phyloP scores from a whole-genome alignment of 2,888 invertebrate species.

The Chorisops tibialis region DNA sequence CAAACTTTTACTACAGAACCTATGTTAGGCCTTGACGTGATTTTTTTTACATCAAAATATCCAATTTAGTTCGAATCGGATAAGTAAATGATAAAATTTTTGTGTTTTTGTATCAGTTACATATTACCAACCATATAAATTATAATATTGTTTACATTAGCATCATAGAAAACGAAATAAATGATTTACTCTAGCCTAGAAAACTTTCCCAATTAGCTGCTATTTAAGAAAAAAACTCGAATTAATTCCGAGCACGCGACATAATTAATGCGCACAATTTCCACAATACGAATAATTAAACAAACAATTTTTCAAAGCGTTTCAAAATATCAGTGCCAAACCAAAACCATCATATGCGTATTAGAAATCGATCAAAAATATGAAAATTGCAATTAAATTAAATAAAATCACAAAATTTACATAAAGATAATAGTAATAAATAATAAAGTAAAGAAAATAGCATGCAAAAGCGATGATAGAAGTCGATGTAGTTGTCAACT shows the following conservation, averaged over 20 bases:
- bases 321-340: background rate
- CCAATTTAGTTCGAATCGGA: no score
- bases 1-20: no score
- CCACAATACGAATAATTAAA: background rate
- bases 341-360: background rate
- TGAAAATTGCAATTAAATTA: background rate
- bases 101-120: no score
- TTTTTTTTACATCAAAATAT: no score
- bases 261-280: background rate
- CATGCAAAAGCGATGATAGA: constrained; percentile 28
- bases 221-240: background rate
- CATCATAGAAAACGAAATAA: no score
- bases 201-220: background rate
- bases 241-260: background rate
- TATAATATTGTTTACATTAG: no score
- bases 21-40: no score
- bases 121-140: no score
- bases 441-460: constrained; percentile 18
- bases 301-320: background rate
- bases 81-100: no score
- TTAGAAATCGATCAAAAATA: background rate
- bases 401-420: constrained; percentile 7
- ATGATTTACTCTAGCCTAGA: background rate
- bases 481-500: constrained; percentile 29
- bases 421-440: background rate